A percentile compares a stretch with the other conserved stretches of the same genome.
These are phyloP conservation scores for Machimus atricapillus DNA, from an alignment of 2,888 invertebrate genomes.

Conservation along the genomic window DNA sequence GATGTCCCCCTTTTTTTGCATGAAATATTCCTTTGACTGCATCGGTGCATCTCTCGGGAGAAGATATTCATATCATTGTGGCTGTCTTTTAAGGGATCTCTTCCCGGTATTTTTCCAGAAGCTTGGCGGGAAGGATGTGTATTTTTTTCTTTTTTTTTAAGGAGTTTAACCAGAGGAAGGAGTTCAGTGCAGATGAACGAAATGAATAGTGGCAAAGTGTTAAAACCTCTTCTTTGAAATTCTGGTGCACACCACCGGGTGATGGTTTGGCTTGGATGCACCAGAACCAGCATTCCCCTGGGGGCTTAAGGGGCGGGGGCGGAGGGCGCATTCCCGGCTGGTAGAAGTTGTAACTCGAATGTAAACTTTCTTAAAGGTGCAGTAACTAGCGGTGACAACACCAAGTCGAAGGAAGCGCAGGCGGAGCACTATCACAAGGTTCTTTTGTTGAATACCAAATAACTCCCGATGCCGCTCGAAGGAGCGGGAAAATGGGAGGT, in stretches of 20 bases:
- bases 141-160: background rate
- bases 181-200: slow-evolving; percentile 10
- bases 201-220: slow-evolving; percentile 32
- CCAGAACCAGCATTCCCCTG: background rate
- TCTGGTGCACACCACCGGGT: background rate
- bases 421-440: background rate
- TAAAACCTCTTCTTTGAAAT: slow-evolving; percentile 10
- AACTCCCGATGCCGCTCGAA: background rate
- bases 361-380: slow-evolving; percentile 34
- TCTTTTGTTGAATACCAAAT: slow-evolving; percentile 34
- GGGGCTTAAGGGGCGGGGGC: background rate
- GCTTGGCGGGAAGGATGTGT: background rate
- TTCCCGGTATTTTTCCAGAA: background rate
- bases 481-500: slow-evolving; percentile 6
- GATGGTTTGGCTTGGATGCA: background rate
- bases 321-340: background rate
- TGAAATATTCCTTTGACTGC: slow-evolving; percentile 24
- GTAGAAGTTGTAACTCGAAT: slow-evolving; percentile 20
- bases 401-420: background rate
- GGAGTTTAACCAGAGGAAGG: background rate
- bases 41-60: slow-evolving; percentile 5
- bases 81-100: background rate
- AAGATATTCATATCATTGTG: slow-evolving; percentile 15
- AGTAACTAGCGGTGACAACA: slow-evolving; percentile 34
- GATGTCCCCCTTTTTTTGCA: background rate